Evolutionary conservation across 1,140 invertebrate species (phyloP), one percentile per base, ranked within the genome.

Genomic region (Diachasma alloeum): DNA sequence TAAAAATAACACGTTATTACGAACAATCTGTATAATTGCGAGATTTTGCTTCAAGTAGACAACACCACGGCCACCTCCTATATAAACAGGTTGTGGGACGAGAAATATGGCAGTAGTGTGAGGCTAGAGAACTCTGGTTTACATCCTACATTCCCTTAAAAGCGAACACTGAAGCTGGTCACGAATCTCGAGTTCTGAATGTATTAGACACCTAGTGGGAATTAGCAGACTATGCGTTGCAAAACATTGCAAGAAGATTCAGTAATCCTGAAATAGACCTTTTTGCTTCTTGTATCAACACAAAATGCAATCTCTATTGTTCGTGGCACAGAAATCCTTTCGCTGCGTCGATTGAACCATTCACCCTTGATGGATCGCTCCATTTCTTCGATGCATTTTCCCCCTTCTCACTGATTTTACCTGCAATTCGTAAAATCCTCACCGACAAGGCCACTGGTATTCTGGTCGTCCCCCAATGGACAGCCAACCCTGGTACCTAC

Each of bases 251-350:
- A n/a, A 31, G 10, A 9, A 13, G 24, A 13, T 77, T 77, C 31
- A 71, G 78, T 36, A 0, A 39, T 8, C 75, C 78, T 0, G 42
- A 79, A n/a, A 76, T 85, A 9, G 81, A 85, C 78, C 68, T 85
- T 10, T 84, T 84, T 72, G 83, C 83, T 9, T 78, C 78, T 6
- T 56, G 71, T 13, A 15, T 11, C 5, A 84, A 85, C 56, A 36
- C 72, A 5, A 84, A 84, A 79, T 84, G 83, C 53, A 11, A 69
- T 10, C 46, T 10, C 17, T 85, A 76, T 71, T 74, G 81, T 36
- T 82, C 84, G 3, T 85, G 83, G 83, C 71, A 78, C 24, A 75
- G 59, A 73, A 81, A 82, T 36, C 80, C 81, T 17, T 67, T 75
- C 0, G 74, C 78, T 17, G 6, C 63, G 17, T 78, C 67, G 13